Evolutionary conservation across 1,140 invertebrate genomes (phyloP), one percentile per base, ranked within the genome.

Genomic region (Papilio dardanus): DNA sequence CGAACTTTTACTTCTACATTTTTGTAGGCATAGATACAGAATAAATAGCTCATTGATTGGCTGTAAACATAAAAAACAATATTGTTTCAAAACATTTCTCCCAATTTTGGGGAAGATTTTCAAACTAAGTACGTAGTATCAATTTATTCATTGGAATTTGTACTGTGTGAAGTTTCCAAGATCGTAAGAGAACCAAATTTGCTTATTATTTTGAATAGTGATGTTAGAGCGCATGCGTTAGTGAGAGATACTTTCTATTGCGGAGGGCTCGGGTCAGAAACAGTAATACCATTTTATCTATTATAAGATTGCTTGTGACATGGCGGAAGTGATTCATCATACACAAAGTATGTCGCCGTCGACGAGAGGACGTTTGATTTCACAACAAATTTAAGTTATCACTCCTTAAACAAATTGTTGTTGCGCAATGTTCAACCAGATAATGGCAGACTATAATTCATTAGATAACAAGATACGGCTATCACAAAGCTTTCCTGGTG

Each of bases 351-450:
- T 62, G 54, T 62, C 54, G 54, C 12, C 54, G 46, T n/a, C n/a
- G n/a, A n/a, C 2, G 54, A 58, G 54, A 62, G 54, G 54, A 62
- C 54, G 54, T 62, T 62, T 28, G 54, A 62, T 62, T 62, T 62
- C 54, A 62, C 54, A 62, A 62, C 54, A 62, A 62, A 62, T 62
- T 62, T 62, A 62, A 62, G 54, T 62, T 62, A 62, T 62, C 54
- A 28, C 24, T 62, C 54, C 54, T 62, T 62, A 62, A 62, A 62
- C 54, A 62, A 62, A 62, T 62, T 62, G 54, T 62, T 28, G 21
- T 62, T 62, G 54, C 54, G 12, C 24, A 62, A 62, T 62, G 54
- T 62, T 62, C 54, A 30, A 62, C 12, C 24, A 62, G 54, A 62
- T 62, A 62, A 62, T 62, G 24, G 24, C 21, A 62, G 54, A 62